Base-by-base conservation (phyloP, 2,888 invertebrate species). In the Andrena trimmerana region DNA sequence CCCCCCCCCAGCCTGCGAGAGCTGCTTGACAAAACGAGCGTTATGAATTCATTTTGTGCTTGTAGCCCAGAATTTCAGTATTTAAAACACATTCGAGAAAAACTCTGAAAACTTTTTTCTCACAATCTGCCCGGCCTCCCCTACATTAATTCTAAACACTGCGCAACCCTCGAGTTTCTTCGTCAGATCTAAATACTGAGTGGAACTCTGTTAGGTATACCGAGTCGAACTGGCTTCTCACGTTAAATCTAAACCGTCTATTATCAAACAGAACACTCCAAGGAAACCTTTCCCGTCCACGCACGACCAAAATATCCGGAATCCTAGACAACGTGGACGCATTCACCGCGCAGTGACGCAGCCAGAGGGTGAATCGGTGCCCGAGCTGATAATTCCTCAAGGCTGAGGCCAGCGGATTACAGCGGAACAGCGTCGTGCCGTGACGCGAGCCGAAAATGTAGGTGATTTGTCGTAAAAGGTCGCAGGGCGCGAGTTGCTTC, bases 391-490 rank as follows among this genome's bases (percentile, higher is more conserved):
- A n/a, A 36, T 36, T 54, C 50, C 50, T 16, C 31, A 31, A 68
- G 8, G 6, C 31, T 10, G 8, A 27, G 29, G 20, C 13, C 7
- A 33, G 66, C 10, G 6, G 24, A 59, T 60, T 24, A 60, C 10
- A 0, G 52, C 31, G n/a, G 60, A 31, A 62, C 60, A 33, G 68
- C 20, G 20, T 20, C 20, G 24, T n/a, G 2, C 24, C 20, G 69
- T 42, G 29, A 27, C 27, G 24, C 16, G 8, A 13, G 27, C 20
- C 13, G 4, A 24, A 20, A 65, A 77, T 65, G 20, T 65, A 77
- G 20, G 20, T 20, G 20, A 77, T 77, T 70, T 66, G 33, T 70
- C 50, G 63, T 33, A 33, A 66, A 69, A 69, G 33, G 48, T 24
- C 65, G 42, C 48, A 42, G 68, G 42, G 29, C 63, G 13, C 63